These are phyloP conservation scores for Sanderia malayensis DNA, from an alignment of 30 jellyfish, hydroid and myxozoan species.

Conservation along the genomic window DNA sequence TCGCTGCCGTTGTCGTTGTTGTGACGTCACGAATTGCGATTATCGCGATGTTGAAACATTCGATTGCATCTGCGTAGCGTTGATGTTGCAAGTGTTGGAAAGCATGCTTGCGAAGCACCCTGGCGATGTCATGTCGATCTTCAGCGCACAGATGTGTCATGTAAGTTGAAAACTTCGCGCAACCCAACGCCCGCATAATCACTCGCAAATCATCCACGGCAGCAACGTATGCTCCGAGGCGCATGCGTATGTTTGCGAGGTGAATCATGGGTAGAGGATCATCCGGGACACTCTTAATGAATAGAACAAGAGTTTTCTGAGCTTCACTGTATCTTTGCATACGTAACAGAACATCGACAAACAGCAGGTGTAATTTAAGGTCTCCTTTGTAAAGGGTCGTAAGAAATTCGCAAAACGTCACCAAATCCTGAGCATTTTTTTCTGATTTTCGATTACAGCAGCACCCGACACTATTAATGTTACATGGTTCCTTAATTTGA, in stretches of 20 bases:
- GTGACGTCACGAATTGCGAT: slow-evolving; percentile 58
- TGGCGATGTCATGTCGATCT: slow-evolving; percentile 82
- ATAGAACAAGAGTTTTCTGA: slow-evolving; percentile 59
- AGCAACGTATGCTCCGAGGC: slow-evolving; percentile 87
- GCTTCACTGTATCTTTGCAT: slow-evolving; percentile 54
- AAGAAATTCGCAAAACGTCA: slow-evolving; percentile 34
- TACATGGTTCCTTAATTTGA: background rate
- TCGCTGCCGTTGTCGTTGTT: too few species aligned
- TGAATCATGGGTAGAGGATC: slow-evolving; percentile 77
- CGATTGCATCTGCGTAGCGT: slow-evolving; percentile 68
- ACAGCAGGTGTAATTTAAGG: slow-evolving; percentile 36
- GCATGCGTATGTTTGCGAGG: slow-evolving; percentile 76
- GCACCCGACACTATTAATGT: background rate
- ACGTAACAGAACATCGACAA: slow-evolving; percentile 26
- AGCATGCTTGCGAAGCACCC: slow-evolving; percentile 87
- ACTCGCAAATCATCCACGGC: slow-evolving; percentile 81
- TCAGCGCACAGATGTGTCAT: slow-evolving; percentile 33
- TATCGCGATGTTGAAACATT: slow-evolving; percentile 73
- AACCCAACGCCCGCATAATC: slow-evolving; percentile 51
- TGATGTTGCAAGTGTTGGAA: slow-evolving; percentile 51
- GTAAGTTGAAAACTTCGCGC: slow-evolving; percentile 42
- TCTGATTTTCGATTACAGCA: background rate
- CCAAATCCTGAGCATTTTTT: slow-evolving; percentile 15
- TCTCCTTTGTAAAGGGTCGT: slow-evolving; percentile 41
- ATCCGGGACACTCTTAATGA: slow-evolving; percentile 54